phyloP scores from a whole-genome alignment of 2,113 vertebrate genomes.

The Cavia porcellus region DNA sequence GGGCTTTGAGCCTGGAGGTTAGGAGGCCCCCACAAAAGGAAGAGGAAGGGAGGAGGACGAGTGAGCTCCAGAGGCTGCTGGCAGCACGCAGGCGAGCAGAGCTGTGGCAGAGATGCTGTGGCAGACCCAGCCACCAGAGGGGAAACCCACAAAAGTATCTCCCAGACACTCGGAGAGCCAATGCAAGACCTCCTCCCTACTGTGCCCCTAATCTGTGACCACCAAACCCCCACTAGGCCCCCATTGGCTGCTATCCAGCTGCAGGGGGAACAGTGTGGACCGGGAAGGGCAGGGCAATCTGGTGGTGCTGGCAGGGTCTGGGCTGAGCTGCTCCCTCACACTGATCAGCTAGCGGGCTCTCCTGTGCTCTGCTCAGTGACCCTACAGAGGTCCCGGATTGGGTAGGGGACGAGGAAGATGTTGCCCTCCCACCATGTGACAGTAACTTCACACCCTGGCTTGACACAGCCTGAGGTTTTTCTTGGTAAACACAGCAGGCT shows the following conservation, averaged over 20 bases:
- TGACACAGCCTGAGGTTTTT: not conserved
- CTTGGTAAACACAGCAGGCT: not conserved
- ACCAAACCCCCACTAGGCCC: not conserved
- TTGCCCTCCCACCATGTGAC: not conserved
- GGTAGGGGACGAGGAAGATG: not conserved
- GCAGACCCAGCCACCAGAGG: accelerated
- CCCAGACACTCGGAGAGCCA: not conserved
- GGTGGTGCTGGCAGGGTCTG: not conserved
- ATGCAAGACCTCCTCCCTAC: accelerated
- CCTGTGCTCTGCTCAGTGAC: not conserved
- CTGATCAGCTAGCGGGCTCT: too few relatives aligned
- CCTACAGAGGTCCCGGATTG: not conserved
- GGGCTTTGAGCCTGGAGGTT: too few relatives aligned
- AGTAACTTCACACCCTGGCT: not conserved
- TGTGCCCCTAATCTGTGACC: not conserved
- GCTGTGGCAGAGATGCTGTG: not conserved
- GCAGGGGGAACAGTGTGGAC: not conserved
- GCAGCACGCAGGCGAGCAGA: accelerated
- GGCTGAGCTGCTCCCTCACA: not conserved
- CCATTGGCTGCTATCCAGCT: not conserved
- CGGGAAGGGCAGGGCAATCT: not conserved
- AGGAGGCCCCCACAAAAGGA: accelerated
- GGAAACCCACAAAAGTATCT: not conserved
- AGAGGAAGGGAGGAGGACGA: not conserved
- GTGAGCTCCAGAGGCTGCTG: not conserved